Conservation (phyloP, 2,797 vertebrate genomes). For the Phoebastria nigripes region DNA sequence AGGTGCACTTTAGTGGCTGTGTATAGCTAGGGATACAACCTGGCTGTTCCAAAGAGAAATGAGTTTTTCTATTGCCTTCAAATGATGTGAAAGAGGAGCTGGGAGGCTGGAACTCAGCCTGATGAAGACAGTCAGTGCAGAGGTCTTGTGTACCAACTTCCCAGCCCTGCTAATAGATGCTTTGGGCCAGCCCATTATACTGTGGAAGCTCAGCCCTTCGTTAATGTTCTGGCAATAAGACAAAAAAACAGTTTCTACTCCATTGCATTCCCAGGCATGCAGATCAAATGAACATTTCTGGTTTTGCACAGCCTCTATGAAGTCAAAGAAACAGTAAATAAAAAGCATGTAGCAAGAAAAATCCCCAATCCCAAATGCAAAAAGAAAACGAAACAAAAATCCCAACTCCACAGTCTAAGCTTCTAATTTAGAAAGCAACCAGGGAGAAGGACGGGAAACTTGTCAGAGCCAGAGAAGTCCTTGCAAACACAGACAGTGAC, state of each 20-base stretch:
- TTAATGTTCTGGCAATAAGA: slow-evolving; percentile 11
- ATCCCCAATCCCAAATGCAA: neutral
- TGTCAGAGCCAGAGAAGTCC: neutral
- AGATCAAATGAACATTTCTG: neutral
- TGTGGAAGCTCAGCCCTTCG: neutral
- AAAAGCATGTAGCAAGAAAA: slow-evolving; percentile 1
- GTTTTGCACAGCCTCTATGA: neutral
- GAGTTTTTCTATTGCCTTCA: slow-evolving; percentile 1
- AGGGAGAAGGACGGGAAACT: neutral
- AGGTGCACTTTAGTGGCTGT: neutral
- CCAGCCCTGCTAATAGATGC: neutral
- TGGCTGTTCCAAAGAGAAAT: slow-evolving; percentile 3
- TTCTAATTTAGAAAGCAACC: slow-evolving; percentile 13
- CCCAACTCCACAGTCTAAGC: neutral
- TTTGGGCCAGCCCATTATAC: neutral
- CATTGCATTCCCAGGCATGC: slow-evolving; percentile 16
- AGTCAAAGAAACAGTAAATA: neutral
- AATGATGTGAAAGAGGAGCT: neutral
- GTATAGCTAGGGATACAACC: neutral
- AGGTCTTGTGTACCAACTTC: neutral
- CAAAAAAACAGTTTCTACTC: neutral
- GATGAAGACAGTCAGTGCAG: neutral
- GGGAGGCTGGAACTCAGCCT: neutral
- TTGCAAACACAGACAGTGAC: neutral
- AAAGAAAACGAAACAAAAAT: neutral